Evolutionary conservation across 2,113 vertebrate genomes (phyloP), one percentile per base, ranked within the genome.

Genomic region (Leptocoma aspasia): DNA sequence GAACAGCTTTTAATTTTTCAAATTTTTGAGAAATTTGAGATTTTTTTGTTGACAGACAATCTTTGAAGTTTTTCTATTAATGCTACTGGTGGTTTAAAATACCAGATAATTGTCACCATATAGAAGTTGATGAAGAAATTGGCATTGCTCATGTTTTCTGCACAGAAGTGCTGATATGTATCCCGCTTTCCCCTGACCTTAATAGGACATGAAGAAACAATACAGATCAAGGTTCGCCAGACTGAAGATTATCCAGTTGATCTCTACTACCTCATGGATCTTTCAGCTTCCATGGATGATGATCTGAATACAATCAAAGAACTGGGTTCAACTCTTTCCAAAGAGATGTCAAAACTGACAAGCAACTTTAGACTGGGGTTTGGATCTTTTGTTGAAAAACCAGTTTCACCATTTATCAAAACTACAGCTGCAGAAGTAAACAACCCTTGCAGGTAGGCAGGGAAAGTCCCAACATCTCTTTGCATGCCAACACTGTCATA

Each of bases 321-420:
- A 92, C 89, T 99, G 95, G 99, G 99, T 17, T 99, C 99, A 39
- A 96, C 98, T 52, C 98, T 99, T 61, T 99, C 99, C 54, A 99
- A 98, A 97, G 98, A 99, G 97, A 99, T 99, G 99, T 98, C 99
- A 73, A 98, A 97, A 47, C 97, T 99, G 94, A 99, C 99, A 8
- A 99, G 99, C 97, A 99, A 99, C 97, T 99, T 99, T 92, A 98
- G 98, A 72, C 98, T 99, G 94, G 99, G 99, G 41, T 99, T 99
- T 33, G 99, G 99, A 37, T 99, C 99, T 47, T 99, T 99, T 97
- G 99, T 99, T 77, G 99, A 99, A 97, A 99, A 99, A 97, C 99
- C 99, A 13, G 97, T 99, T 80, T 98, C 99, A 35, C 99, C 99
- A 17, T 99, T 98, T 95, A 99, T 99, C 96, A 99, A 98, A 97